Evolutionary conservation across 2,113 vertebrate species (phyloP).

Genomic region (Callithrix jacchus): DNA sequence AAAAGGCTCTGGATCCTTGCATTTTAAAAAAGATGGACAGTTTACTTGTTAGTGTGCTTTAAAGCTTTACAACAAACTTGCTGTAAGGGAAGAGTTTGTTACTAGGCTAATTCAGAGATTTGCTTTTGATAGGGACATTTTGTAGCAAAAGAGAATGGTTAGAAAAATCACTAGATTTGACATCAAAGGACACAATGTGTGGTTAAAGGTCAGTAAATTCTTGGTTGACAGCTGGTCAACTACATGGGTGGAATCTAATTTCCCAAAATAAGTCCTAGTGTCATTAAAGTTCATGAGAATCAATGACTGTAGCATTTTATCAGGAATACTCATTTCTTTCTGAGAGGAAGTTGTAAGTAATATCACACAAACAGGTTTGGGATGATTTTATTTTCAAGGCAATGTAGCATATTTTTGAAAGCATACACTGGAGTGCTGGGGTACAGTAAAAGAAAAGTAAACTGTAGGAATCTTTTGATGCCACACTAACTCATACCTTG

Average conservation of each 20-base stretch:
- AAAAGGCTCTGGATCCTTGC: neutral
- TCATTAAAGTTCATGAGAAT: constrained; percentile 30
- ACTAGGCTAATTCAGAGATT: neutral
- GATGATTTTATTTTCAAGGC: neutral
- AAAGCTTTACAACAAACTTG: neutral
- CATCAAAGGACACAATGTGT: constrained; percentile 26
- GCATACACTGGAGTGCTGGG: neutral
- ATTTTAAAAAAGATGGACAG: neutral
- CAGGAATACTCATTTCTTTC: constrained; percentile 20
- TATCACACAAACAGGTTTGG: neutral
- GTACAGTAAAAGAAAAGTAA: constrained; percentile 9
- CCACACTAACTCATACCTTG: neutral
- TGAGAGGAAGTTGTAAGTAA: neutral
- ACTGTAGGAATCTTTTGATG: neutral
- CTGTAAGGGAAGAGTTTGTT: neutral
- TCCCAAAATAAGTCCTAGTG: constrained; percentile 4
- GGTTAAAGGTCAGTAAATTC: constrained; percentile 12
- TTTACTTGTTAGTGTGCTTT: neutral
- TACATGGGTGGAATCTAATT: constrained; percentile 13
- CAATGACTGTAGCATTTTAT: constrained; percentile 19
- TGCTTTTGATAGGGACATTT: neutral
- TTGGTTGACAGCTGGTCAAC: neutral
- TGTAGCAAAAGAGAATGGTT: neutral
- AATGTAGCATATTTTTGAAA: neutral
- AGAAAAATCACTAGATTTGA: neutral